A percentile compares a stretch with the other conserved stretches of the same genome.
These are phyloP conservation scores for Drosophila incognita DNA, from an alignment of 2,888 invertebrate species.

Conservation along the genomic window DNA sequence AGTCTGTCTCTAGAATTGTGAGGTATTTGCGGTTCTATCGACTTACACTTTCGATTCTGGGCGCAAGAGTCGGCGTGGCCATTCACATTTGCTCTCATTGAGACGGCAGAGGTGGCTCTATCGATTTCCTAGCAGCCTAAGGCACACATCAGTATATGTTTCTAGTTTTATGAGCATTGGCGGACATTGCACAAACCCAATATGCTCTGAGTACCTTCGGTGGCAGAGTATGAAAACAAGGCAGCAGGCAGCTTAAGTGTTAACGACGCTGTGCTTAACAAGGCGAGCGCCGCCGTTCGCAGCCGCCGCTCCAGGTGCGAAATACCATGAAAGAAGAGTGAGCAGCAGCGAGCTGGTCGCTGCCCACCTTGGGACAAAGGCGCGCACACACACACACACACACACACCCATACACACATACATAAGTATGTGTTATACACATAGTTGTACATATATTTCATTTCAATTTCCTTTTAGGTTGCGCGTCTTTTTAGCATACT, in stretches of 20 bases:
- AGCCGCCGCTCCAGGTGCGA: conserved; percentile 78
- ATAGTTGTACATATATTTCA: conserved; percentile 71
- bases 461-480: conserved; percentile 81
- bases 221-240: background rate
- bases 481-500: conserved; percentile 81
- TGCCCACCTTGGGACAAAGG: conserved; percentile 49
- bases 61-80: too few relatives aligned
- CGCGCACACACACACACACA: conserved; percentile 16
- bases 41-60: too few relatives aligned
- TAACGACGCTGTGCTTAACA: conserved; percentile 80
- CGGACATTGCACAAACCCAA: background rate
- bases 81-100: too few relatives aligned
- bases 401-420: conserved; percentile 9
- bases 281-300: conserved; percentile 74
- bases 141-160: background rate
- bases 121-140: background rate
- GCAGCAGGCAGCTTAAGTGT: conserved; percentile 58
- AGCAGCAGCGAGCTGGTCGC: conserved; percentile 47
- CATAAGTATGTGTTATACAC: background rate
- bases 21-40: background rate
- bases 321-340: conserved; percentile 78
- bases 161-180: background rate
- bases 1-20: background rate
- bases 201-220: background rate
- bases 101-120: background rate